phyloP scores from a whole-genome alignment of 2,888 invertebrate species.

The Ornithoptera alexandrae region DNA sequence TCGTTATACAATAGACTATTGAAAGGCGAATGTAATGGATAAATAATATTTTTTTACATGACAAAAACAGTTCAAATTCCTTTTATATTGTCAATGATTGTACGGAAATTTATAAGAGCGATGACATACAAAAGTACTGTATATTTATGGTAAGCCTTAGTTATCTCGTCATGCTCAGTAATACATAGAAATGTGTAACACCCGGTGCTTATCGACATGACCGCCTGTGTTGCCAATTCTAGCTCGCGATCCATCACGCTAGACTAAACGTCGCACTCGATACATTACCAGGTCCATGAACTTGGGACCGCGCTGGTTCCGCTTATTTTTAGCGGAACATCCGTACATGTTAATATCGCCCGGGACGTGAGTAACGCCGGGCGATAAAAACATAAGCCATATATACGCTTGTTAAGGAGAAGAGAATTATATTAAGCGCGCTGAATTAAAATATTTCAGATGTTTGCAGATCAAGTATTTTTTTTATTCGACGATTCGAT shows the following conservation, averaged over 20 bases:
- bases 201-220: neutral
- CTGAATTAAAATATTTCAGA: neutral
- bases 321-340: slow-evolving; percentile 51
- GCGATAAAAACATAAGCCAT: slow-evolving; percentile 2
- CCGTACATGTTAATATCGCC: slow-evolving; percentile 35
- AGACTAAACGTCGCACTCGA: slow-evolving; percentile 50
- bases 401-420: neutral
- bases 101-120: too few relatives aligned
- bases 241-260: slow-evolving; percentile 43
- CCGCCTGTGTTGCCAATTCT: slow-evolving; percentile 34
- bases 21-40: too few relatives aligned
- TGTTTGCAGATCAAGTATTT: too few relatives aligned
- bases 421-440: neutral
- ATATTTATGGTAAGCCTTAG: neutral
- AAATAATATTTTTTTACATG: too few relatives aligned
- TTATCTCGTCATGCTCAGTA: neutral
- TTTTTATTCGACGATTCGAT: too few relatives aligned
- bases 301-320: slow-evolving; percentile 51
- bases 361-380: slow-evolving; percentile 20
- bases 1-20: too few relatives aligned
- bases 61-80: too few relatives aligned
- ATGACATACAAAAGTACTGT: neutral
- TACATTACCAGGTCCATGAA: slow-evolving; percentile 64
- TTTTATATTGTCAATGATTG: too few relatives aligned
- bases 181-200: slow-evolving; percentile 1